phyloP scores from a whole-genome alignment of 2,797 vertebrate species.

The Sebastes variabilis region DNA sequence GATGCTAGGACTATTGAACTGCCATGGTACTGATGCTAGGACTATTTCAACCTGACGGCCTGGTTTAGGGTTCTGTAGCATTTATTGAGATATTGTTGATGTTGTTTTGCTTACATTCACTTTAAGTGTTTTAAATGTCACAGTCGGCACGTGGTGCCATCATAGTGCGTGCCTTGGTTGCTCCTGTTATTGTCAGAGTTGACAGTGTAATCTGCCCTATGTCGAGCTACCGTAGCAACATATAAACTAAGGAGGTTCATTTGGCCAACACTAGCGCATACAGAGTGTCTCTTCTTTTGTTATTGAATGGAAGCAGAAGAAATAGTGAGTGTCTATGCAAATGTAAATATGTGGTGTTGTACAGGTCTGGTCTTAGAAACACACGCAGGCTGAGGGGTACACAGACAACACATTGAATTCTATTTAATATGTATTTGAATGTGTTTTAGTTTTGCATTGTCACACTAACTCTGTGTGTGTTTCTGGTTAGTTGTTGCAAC shows the following conservation, averaged over 20 bases:
- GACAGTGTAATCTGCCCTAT: background rate
- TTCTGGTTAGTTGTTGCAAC: background rate
- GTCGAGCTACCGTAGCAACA: background rate
- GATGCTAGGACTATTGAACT: background rate
- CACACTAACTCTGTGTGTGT: background rate
- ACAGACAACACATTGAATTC: background rate
- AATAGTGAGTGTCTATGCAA: constrained; percentile 38
- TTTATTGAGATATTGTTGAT: background rate
- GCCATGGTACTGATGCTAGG: too few relatives aligned
- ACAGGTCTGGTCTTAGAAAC: background rate
- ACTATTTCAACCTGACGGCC: background rate
- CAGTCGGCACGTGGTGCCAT: constrained; percentile 13
- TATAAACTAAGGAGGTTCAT: background rate
- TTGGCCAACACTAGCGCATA: background rate
- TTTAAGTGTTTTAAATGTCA: constrained; percentile 4
- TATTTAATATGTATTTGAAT: background rate
- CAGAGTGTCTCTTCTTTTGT: background rate
- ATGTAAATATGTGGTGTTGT: background rate
- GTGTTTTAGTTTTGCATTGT: background rate
- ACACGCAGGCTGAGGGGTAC: background rate
- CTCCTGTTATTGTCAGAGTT: background rate
- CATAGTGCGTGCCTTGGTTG: constrained; percentile 18
- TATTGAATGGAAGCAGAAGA: background rate
- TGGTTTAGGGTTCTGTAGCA: background rate
- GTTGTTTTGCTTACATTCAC: background rate